These are phyloP conservation scores for Channa striata DNA, from an alignment of 2,797 vertebrate genomes.

Conservation along the genomic window DNA sequence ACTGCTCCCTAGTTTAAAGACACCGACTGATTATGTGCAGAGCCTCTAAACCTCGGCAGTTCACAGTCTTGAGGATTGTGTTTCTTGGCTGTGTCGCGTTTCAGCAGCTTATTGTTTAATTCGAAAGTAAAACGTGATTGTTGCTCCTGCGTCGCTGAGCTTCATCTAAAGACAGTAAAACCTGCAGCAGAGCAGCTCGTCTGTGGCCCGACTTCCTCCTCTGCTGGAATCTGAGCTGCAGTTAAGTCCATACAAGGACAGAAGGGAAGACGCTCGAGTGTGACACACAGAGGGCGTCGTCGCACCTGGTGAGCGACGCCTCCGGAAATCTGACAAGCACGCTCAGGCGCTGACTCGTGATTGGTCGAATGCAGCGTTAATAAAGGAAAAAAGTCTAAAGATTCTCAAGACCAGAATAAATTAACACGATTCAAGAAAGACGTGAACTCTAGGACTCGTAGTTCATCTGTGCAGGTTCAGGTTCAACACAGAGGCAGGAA, in stretches of 20 bases:
- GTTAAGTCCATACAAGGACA: conserved; percentile 56
- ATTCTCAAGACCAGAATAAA: background rate
- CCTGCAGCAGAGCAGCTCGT: background rate
- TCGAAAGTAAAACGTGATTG: background rate
- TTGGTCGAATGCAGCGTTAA: conserved; percentile 1
- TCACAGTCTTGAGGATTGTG: too few species aligned
- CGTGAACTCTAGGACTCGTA: too few species aligned
- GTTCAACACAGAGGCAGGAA: conserved; percentile 32
- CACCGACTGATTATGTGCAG: too few species aligned
- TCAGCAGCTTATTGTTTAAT: background rate
- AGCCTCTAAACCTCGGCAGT: too few species aligned
- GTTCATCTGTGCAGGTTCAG: conserved; percentile 38
- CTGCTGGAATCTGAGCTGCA: conserved; percentile 14
- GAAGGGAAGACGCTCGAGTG: background rate
- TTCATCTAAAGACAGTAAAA: background rate
- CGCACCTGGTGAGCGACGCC: background rate
- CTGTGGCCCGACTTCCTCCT: background rate
- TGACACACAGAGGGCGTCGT: background rate
- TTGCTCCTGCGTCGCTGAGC: background rate
- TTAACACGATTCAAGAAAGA: too few species aligned
- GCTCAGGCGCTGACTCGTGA: background rate
- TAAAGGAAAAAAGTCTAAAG: background rate
- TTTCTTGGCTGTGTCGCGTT: background rate
- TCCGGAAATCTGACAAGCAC: background rate
- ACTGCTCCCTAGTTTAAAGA: too few species aligned